These are phyloP conservation scores for Brachypteracias leptosomus DNA, from an alignment of 2,113 vertebrate genomes.

Conservation along the genomic window DNA sequence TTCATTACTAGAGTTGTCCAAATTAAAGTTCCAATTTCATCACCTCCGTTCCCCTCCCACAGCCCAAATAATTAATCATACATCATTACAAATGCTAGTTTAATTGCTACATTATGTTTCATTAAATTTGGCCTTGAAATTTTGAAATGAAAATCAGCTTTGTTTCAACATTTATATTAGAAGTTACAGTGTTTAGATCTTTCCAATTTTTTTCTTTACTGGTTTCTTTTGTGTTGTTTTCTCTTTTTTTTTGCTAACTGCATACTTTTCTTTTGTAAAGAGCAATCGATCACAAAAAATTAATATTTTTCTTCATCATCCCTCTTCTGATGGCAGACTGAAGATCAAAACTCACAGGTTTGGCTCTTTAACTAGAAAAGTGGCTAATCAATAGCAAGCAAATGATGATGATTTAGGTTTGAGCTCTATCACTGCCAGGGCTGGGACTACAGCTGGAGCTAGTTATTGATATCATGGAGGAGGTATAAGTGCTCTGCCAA, in stretches of 20 bases:
- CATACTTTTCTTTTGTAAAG: background rate
- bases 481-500: background rate
- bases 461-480: background rate
- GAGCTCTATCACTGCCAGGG: background rate
- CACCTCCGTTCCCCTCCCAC: background rate
- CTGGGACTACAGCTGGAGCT: background rate
- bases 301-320: background rate
- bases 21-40: constrained; percentile 14
- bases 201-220: background rate
- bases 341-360: background rate
- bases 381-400: background rate
- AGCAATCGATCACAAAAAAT: background rate
- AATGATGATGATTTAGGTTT: background rate
- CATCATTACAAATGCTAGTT: background rate
- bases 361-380: background rate
- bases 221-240: background rate
- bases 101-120: background rate
- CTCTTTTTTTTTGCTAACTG: background rate
- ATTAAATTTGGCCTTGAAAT: background rate
- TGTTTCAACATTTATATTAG: background rate
- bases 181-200: background rate
- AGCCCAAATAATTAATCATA: background rate
- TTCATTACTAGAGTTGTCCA: constrained; percentile 43
- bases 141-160: background rate
- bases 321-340: background rate